Base-by-base conservation (phyloP, 2,888 invertebrate genomes). In the Macropis europaea region DNA sequence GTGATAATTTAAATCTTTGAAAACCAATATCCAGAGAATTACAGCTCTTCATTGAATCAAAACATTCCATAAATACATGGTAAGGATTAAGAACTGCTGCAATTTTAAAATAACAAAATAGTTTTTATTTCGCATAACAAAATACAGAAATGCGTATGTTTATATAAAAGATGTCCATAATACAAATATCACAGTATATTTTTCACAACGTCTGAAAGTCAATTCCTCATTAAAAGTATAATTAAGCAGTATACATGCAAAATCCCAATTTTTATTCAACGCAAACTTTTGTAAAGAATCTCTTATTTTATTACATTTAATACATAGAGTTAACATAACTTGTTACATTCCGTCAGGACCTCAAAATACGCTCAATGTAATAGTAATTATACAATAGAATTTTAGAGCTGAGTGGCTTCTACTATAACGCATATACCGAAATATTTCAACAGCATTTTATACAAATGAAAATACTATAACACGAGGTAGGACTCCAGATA, bases 301-400 rank as follows among this genome's bases (percentile, higher is more conserved):
- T 63, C 13, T 48, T 71, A 63, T 72, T 73, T 57, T 64, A 19
- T 40, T 47, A 67, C 26, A 32, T 24, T 26, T 42, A 62, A 67
- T 26, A 45, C 17, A 43, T 52, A 67, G 53, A 61, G 24, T 43
- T 73, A 72, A 52, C 59, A 57, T n/a, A 43, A 53, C 54, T 64
- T 64, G 52, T 50, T 64, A 75, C 75, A 75, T 75, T 75, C 75
- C 75, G 68, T 61, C 61, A 74, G 26, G 42, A 75, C 68, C 54
- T 68, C 60, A 59, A 42, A 38, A 53, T 56, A 62, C 72, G 64
- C 64, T 64, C 73, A 71, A 68, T 53, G 60, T 62, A 63, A 26
- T 22, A 36, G 56, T 56, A 52, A 56, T 52, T 56, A 36, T 30
- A 15, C 22, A 43, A 13, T 50, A 54, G 54, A 43, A 42, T 56